These are phyloP conservation scores for Torymus auratus DNA, from an alignment of 2,888 invertebrate genomes.

Conservation along the genomic window DNA sequence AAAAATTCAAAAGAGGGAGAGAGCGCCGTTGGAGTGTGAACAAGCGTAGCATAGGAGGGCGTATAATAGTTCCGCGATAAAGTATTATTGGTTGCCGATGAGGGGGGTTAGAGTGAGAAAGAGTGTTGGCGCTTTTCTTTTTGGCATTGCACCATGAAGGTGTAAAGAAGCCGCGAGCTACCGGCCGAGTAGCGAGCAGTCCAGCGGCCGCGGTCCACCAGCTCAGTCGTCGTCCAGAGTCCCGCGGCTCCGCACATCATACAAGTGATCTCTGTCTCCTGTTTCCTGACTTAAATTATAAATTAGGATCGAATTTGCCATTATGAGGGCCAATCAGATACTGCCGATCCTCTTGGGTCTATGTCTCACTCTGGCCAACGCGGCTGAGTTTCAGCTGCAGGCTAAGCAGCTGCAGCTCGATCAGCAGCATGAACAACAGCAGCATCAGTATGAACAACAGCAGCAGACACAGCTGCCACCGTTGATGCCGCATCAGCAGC, in stretches of 20 bases:
- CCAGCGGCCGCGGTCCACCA: neutral
- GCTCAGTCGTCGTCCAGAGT: neutral
- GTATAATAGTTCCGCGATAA: no score
- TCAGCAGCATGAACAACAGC: neutral
- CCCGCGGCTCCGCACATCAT: neutral
- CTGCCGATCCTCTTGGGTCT: neutral
- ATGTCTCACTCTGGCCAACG: neutral
- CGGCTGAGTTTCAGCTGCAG: neutral
- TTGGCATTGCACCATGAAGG: neutral
- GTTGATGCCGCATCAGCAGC: neutral
- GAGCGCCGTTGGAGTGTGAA: no score
- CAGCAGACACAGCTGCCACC: neutral
- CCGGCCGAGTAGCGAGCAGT: neutral
- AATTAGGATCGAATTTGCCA: no score
- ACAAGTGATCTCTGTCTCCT: neutral
- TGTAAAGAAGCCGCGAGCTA: constrained; percentile 11
- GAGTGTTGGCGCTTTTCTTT: no score
- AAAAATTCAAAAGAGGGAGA: no score
- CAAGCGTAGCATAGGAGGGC: no score
- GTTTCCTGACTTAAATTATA: no score
- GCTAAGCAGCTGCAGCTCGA: neutral
- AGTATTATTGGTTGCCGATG: no score
- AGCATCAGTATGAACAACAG: neutral
- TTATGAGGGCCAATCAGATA: no score
- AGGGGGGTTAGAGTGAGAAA: no score